A percentile compares a stretch with the other conserved stretches of the same genome.
phyloP scores from a whole-genome alignment of 2,888 invertebrate genomes.

The Halictus ligatus region DNA sequence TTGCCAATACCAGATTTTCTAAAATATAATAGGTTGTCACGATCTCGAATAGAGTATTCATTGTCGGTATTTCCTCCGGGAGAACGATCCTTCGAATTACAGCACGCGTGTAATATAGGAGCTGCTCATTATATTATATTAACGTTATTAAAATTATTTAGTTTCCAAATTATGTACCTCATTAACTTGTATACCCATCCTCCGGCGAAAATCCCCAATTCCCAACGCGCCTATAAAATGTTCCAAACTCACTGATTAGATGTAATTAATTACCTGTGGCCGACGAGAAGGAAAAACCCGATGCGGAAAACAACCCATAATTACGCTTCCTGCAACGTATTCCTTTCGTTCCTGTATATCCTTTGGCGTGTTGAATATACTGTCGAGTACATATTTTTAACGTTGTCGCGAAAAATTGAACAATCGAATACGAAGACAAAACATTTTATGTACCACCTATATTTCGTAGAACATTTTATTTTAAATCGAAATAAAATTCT shows the following conservation, averaged over 20 bases:
- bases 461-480: no score
- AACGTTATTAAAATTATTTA: conserved; percentile 11
- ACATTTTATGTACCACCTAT: no score
- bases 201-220: conserved; percentile 3
- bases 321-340: not conserved
- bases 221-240: not conserved
- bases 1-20: not conserved
- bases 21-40: not conserved
- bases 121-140: conserved; percentile 5
- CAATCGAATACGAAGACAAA: no score
- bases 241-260: conserved; percentile 2
- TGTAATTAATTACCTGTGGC: not conserved
- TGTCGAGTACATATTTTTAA: no score
- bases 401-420: no score
- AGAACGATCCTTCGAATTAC: not conserved
- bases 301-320: not conserved
- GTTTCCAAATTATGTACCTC: conserved; percentile 7
- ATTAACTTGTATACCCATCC: not conserved
- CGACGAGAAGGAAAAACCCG: not conserved
- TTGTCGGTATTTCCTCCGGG: not conserved
- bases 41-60: not conserved
- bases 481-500: no score
- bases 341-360: not conserved
- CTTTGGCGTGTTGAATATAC: not conserved
- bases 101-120: not conserved